These are phyloP conservation scores for Notodonta ziczac DNA, from an alignment of 2,888 invertebrate species.

Conservation along the genomic window DNA sequence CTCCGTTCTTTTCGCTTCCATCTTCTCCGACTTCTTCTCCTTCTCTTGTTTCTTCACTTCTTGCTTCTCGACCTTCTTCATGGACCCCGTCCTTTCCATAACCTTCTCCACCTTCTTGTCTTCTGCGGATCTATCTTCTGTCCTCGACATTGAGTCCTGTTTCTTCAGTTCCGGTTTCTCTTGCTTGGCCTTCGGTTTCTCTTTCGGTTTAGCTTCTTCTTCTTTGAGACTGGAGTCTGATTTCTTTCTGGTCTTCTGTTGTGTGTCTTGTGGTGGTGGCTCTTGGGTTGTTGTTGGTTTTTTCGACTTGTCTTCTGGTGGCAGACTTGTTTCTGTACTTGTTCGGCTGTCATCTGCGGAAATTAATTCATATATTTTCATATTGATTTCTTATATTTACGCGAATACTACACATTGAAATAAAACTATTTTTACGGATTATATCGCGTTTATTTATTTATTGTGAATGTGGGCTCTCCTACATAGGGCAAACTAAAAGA, in stretches of 20 bases:
- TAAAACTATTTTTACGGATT: no score
- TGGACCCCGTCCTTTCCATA: conserved; percentile 65
- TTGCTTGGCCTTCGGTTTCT: conserved; percentile 53
- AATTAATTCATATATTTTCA: neutral
- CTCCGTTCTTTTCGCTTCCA: conserved; percentile 67
- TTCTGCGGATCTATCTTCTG: conserved; percentile 43
- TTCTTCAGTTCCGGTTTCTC: conserved; percentile 64
- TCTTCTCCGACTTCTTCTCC: conserved; percentile 66
- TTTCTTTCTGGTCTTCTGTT: conserved; percentile 68
- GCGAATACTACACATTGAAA: no score
- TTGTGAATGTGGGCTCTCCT: no score
- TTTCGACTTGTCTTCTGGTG: conserved; percentile 58
- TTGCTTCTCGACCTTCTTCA: conserved; percentile 62
- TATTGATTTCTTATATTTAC: no score
- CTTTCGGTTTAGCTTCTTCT: conserved; percentile 64
- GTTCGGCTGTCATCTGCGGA: conserved; percentile 67
- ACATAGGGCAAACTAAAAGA: no score
- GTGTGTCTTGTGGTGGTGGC: conserved; percentile 43
- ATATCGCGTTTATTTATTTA: no score
- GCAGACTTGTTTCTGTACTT: conserved; percentile 60
- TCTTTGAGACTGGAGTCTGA: conserved; percentile 76
- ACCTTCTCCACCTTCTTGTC: conserved; percentile 34
- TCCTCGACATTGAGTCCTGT: conserved; percentile 60
- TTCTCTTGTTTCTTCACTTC: conserved; percentile 57
- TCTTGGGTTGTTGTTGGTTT: conserved; percentile 47